Evolutionary conservation across 2,113 vertebrate genomes (phyloP).

Genomic region (Aix galericulata): DNA sequence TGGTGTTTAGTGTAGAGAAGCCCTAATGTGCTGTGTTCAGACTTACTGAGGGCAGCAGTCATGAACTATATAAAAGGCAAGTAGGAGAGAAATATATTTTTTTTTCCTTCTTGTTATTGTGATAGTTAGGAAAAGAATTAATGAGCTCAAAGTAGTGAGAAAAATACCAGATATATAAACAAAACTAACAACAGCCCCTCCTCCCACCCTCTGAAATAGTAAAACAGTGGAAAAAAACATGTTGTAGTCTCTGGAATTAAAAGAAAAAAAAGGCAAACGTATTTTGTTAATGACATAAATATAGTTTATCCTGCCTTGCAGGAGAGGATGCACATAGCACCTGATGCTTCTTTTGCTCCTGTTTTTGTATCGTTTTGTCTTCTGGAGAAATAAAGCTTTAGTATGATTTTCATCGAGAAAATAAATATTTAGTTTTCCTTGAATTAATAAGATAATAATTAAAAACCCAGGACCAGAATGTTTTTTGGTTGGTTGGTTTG

Average conservation of each 20-base stretch:
- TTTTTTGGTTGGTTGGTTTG: too few relatives aligned
- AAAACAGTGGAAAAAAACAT: not conserved
- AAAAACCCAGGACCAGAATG: not conserved
- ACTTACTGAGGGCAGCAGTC: not conserved
- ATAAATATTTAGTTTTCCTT: not conserved
- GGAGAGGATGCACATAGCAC: not conserved
- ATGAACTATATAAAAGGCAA: not conserved
- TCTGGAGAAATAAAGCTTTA: not conserved
- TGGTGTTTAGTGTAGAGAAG: not conserved
- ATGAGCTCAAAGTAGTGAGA: not conserved
- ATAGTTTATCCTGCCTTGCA: not conserved
- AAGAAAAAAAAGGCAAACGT: not conserved
- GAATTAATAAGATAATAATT: not conserved
- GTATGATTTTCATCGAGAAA: not conserved
- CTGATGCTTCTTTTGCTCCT: not conserved
- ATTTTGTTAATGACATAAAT: not conserved
- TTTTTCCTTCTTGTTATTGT: not conserved
- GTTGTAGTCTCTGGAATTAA: not conserved
- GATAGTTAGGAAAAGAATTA: not conserved
- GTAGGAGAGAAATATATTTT: not conserved
- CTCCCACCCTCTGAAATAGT: too few relatives aligned
- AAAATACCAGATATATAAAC: not conserved
- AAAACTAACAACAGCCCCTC: not conserved
- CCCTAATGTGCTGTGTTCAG: not conserved
- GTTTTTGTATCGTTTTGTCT: not conserved